Base-by-base conservation (phyloP, 2,888 invertebrate species). In the Hipparchia semele region DNA sequence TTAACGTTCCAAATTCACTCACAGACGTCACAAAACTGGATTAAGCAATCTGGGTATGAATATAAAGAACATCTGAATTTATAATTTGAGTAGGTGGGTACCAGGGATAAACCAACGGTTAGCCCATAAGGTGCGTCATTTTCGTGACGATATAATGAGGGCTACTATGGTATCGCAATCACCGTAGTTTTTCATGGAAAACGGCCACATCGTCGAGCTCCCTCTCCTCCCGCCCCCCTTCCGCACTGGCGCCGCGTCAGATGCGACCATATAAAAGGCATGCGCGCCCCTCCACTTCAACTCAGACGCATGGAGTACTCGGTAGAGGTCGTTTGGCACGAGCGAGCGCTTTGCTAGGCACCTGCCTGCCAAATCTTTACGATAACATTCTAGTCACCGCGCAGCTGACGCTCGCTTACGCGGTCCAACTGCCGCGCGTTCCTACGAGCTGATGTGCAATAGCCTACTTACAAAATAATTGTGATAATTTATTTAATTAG, bases 281-380 rank as follows among this genome's bases (percentile, higher is more conserved):
- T 79, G 83, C 80, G 84, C 92, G 86, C 91, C 92, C 91, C 91
- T 82, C 91, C 90, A 90, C 93, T 87, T 86, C 90, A 91, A 91
- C 92, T 93, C 93, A 94, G 91, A 92, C 94, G 94, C 94, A 94
- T 94, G 94, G 94, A 94, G 94, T 94, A 94, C 94, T 94, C 94
- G 92, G 94, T 94, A 92, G 94, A 94, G 94, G 94, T 94, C 89
- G 94, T 94, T 94, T 94, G 94, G 94, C 94, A 94, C 94, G 94
- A 94, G 94, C 94, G 92, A 92, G 92, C 92, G 94, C 94, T 94
- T 94, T 93, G 94, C 94, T 94, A 94, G 94, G 94, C 94, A 94
- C 94, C 94, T 94, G 94, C 94, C 94, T 91, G 93, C 93, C 92
- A 89, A 58, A 89, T 86, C 87, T 90, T 89, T 87, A 91, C 89